phyloP scores from a whole-genome alignment of 2,113 vertebrate genomes.

The Indicator maculatus region DNA sequence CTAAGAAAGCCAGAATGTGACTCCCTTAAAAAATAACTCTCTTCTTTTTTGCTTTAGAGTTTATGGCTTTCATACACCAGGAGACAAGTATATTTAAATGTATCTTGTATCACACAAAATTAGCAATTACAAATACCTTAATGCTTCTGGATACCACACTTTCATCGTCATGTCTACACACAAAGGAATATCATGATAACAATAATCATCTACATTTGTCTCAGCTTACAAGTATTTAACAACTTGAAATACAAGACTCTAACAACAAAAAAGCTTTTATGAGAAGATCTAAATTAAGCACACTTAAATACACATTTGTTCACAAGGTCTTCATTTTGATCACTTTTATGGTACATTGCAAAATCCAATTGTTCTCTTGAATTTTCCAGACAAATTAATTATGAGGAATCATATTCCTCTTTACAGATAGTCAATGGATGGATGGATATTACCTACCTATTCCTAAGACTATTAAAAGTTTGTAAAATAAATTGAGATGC shows the following conservation, averaged over 20 bases:
- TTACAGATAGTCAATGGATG: not conserved
- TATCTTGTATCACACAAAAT: not conserved
- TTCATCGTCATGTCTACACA: not conserved
- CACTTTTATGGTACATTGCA: not conserved
- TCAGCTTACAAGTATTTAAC: not conserved
- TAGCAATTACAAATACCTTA: not conserved
- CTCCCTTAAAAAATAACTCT: not conserved
- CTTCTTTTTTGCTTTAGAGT: not conserved
- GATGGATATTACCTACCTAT: not conserved
- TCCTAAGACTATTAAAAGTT: not conserved
- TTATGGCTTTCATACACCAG: not conserved
- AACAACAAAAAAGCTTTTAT: not conserved
- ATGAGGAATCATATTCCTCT: not conserved
- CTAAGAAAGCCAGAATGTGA: not conserved
- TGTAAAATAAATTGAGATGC: not conserved
- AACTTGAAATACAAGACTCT: not conserved
- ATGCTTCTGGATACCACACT: not conserved
- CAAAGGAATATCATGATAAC: not conserved
- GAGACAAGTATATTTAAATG: not conserved
- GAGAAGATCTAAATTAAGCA: not conserved
- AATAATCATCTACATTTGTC: not conserved
- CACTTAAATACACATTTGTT: not conserved
- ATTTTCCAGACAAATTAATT: not conserved
- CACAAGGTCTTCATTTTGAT: not conserved
- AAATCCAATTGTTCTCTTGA: not conserved